These are phyloP conservation scores for Eolophus roseicapilla DNA, from an alignment of 2,113 vertebrate genomes.

Conservation along the genomic window DNA sequence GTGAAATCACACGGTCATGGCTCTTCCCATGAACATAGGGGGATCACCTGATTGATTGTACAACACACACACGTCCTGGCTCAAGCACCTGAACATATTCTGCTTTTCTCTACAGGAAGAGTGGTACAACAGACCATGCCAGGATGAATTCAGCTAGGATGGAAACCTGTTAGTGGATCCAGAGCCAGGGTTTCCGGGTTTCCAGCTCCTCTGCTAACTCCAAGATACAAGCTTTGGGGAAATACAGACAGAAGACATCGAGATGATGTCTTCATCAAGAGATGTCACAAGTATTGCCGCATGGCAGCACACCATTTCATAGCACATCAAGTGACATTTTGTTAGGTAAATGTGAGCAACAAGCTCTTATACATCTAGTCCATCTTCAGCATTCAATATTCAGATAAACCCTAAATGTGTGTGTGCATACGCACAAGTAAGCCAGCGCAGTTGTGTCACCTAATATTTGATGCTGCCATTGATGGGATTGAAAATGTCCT, in stretches of 20 bases:
- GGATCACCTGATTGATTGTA: too few species aligned
- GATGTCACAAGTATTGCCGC: background rate
- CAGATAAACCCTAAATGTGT: background rate
- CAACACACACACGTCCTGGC: rapidly evolving
- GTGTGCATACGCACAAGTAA: background rate
- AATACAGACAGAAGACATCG: background rate
- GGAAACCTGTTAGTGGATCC: background rate
- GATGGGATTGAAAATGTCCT: background rate
- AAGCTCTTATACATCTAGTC: background rate
- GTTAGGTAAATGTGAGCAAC: background rate
- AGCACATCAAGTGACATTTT: background rate
- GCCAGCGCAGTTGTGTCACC: background rate
- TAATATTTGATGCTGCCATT: background rate
- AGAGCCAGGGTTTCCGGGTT: background rate
- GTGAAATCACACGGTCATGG: background rate
- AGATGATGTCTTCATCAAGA: background rate
- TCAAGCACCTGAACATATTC: background rate
- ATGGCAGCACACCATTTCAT: background rate
- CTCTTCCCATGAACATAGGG: rapidly evolving
- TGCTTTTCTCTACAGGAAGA: background rate
- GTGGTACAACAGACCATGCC: background rate
- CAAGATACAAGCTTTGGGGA: background rate
- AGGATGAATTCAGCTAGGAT: background rate
- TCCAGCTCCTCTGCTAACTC: background rate
- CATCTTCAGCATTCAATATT: background rate